A percentile compares a stretch with the other conserved stretches of the same genome.
phyloP scores from a whole-genome alignment of 2,113 vertebrate genomes.

The Sprattus sprattus region DNA sequence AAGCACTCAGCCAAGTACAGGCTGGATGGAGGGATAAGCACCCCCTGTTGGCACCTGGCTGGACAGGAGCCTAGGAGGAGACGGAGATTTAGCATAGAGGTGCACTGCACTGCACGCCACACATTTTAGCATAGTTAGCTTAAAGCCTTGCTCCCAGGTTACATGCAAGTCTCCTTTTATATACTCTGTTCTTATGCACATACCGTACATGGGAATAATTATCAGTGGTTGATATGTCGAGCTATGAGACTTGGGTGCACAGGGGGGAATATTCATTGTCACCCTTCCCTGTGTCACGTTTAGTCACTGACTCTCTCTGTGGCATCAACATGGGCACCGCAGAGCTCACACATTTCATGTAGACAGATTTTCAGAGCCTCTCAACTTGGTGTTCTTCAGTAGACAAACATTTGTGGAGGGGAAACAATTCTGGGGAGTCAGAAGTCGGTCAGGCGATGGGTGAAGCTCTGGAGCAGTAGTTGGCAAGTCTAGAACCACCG shows the following conservation, averaged over 20 bases:
- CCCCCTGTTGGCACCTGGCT: conserved; percentile 41
- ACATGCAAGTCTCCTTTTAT: background rate
- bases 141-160: background rate
- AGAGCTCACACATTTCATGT: background rate
- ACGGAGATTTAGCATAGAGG: background rate
- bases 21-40: conserved; percentile 58
- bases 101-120: background rate
- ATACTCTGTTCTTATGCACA: background rate
- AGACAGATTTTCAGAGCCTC: background rate
- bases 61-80: background rate
- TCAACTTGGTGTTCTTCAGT: background rate
- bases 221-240: conserved; percentile 40
- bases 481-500: conserved; percentile 99
- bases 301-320: conserved; percentile 73
- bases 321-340: background rate
- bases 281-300: conserved; percentile 74
- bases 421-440: background rate
- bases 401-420: background rate
- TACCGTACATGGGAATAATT: background rate
- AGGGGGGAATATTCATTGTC: conserved; percentile 67
- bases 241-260: conserved; percentile 77
- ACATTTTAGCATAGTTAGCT: background rate
- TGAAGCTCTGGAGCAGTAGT: conserved; percentile 81
- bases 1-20: conserved; percentile 49
- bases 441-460: conserved; percentile 5